phyloP scores from a whole-genome alignment of 2,888 invertebrate species.

The Aplocera efformata region DNA sequence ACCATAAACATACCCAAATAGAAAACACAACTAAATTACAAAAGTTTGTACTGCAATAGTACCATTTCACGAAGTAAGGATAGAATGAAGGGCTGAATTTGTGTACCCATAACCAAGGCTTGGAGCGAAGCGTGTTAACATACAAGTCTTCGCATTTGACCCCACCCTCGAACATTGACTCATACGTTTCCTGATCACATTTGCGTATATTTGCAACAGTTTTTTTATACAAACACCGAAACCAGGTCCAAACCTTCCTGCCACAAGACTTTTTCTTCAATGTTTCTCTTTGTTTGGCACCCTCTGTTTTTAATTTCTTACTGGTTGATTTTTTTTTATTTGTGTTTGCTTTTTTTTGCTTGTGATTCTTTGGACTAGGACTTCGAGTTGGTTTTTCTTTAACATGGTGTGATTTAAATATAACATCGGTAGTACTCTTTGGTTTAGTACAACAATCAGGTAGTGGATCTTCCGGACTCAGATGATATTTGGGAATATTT shows the following conservation, averaged over 20 bases:
- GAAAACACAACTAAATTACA: conserved; percentile 25
- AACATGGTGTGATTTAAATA: too few species aligned
- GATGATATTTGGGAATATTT: too few species aligned
- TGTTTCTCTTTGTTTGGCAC: too few species aligned
- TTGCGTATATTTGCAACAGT: background rate
- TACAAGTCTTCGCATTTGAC: conserved; percentile 22
- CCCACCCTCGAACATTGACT: conserved; percentile 1
- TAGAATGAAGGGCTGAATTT: conserved; percentile 34
- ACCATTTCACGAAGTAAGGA: conserved; percentile 29
- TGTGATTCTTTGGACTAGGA: too few species aligned
- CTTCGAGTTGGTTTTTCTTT: too few species aligned
- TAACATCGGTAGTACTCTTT: too few species aligned
- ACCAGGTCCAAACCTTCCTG: background rate
- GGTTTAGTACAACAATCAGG: too few species aligned
- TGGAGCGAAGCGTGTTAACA: conserved; percentile 24
- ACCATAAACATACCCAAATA: conserved; percentile 42
- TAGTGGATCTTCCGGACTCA: too few species aligned
- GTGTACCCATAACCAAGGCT: conserved; percentile 23
- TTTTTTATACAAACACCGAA: background rate
- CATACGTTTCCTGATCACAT: background rate
- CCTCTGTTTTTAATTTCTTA: too few species aligned
- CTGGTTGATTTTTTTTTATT: too few species aligned
- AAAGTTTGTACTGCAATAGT: conserved; percentile 25
- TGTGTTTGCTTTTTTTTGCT: too few species aligned
- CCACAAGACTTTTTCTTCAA: background rate